Conservation (phyloP, 2,797 vertebrate species). For the Myotis vivesi region DNA sequence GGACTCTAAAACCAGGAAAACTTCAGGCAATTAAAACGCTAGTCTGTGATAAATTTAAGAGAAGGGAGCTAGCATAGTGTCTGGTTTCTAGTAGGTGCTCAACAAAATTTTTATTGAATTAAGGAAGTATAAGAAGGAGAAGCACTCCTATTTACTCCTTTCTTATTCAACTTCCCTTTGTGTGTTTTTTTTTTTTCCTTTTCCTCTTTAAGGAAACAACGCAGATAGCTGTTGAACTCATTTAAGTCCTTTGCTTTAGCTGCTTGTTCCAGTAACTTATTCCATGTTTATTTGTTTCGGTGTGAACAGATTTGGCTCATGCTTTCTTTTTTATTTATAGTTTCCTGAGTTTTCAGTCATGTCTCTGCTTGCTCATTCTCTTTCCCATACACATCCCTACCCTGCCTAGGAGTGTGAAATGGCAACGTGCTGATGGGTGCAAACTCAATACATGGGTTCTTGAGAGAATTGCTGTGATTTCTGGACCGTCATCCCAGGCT, state of each 20-base stretch:
- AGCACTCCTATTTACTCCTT: neutral
- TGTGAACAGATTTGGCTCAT: conserved; percentile 62
- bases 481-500: neutral
- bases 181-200: too few species aligned
- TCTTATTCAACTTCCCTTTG: neutral
- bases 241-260: conserved; percentile 75
- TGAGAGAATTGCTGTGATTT: neutral
- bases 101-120: neutral
- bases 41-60: neutral
- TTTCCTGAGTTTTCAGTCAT: conserved; percentile 73
- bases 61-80: neutral
- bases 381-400: neutral
- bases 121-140: neutral
- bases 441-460: neutral
- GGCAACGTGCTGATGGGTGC: neutral
- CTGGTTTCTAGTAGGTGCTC: neutral
- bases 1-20: conserved; percentile 20
- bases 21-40: neutral
- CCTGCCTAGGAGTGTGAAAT: neutral
- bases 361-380: conserved; percentile 5
- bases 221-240: conserved; percentile 77
- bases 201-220: conserved; percentile 50
- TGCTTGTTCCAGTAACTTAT: conserved; percentile 77
- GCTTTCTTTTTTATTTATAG: conserved; percentile 71
- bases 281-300: conserved; percentile 78